Evolutionary conservation across 2,113 vertebrate genomes (phyloP).

Genomic region (Poecilia latipinna): DNA sequence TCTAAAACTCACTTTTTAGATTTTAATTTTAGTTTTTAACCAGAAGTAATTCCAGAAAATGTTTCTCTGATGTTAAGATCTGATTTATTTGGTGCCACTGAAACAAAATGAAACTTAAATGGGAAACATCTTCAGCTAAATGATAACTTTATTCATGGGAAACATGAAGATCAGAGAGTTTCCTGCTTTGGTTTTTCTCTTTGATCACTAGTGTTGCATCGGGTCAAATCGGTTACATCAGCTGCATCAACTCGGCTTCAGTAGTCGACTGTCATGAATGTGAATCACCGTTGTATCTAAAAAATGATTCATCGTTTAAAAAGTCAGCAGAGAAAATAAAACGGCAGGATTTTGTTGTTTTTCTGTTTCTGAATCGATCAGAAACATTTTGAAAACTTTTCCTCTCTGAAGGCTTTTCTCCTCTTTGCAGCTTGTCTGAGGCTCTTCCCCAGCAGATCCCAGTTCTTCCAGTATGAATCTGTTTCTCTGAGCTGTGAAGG

Average conservation of each 20-base stretch:
- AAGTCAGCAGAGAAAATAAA: no score
- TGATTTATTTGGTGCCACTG: no score
- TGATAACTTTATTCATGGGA: no score
- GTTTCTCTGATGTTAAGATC: no score
- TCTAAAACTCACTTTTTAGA: no score
- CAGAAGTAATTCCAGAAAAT: no score
- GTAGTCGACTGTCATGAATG: no score
- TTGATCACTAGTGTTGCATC: background rate
- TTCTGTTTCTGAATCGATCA: background rate
- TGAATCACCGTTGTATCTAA: no score
- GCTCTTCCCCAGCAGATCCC: background rate
- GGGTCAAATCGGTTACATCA: background rate
- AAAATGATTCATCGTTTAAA: no score
- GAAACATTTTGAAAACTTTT: rapidly evolving
- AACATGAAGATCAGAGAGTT: background rate
- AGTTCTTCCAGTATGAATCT: constrained; percentile 48
- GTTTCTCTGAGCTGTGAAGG: constrained; percentile 35
- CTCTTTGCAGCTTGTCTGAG: constrained; percentile 40
- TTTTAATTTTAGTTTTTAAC: no score
- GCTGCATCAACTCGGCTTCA: background rate
- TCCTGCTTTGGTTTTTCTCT: background rate
- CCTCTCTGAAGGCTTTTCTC: background rate
- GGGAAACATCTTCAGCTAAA: background rate
- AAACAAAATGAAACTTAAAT: background rate
- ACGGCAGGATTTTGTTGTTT: background rate